Evolutionary conservation across 1,140 invertebrate species (phyloP), one percentile per base, ranked within the genome.

Genomic region (Melitaea cinxia): DNA sequence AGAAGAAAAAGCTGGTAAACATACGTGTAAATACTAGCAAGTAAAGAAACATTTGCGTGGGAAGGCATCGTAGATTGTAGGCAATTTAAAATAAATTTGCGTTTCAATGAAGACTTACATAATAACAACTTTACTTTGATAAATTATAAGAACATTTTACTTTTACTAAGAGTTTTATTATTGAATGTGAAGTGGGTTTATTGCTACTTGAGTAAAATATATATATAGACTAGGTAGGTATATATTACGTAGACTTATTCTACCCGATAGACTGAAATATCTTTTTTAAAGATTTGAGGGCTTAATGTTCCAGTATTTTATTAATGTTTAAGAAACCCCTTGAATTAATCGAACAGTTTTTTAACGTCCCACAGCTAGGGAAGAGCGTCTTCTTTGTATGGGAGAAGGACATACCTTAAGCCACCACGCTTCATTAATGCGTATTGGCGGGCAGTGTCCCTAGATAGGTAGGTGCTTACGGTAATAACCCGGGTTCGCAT

Each of bases 51-150:
- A 58, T 49, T 62, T 53, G 54, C 65, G 65, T 68, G 59, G 35
- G 47, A 57, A 58, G 53, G 59, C 58, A 53, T 54, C 49, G 57
- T 55, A 63, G 50, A 54, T 63, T 24, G 59, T 56, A 58, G 62
- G 59, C 59, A 63, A 62, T 68, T 62, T 68, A 68, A 68, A 68
- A 50, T 53, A 62, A 52, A 68, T 68, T 68, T 63, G 65, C 53
- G 37, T 62, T 68, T 62, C 54, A 68, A 68, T 68, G 65, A 68
- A 62, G 65, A 62, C 65, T 68, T 68, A 56, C 39, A 53, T 47
- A 54, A 53, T 56, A 68, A 68, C 59, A 62, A 62, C 58, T 52
- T 63, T 63, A 55, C 50, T 55, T 54, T 63, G 35, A 12, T 37
- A 49, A 58, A 30, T 45, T 58, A 33, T 49, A 30, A 17, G 24